Evolutionary conservation across 2,797 vertebrate genomes (phyloP), one percentile per base, ranked within the genome.

Genomic region (Aphelocoma californica): DNA sequence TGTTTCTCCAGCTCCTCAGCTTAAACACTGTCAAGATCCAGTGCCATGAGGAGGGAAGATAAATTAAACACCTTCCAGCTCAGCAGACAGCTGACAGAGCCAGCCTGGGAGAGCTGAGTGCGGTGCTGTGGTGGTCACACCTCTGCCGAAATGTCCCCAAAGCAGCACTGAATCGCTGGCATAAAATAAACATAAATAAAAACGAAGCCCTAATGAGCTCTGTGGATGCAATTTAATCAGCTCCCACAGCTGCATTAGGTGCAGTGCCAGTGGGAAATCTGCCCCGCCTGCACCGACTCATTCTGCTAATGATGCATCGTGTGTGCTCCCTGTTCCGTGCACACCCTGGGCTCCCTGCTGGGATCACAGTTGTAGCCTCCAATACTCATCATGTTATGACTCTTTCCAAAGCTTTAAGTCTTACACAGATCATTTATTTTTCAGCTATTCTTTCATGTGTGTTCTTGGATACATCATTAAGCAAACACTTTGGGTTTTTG

Each of bases 81-180:
- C 8, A 36, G 32, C 10, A 29, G 10, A 29, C 1, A 75, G 25
- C 28, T 20, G 18, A 32, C 31, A 56, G 40, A 67, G 10, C 11
- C 86, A 66, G 34, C 10, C 23, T 12, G 31, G 44, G 70, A 40
- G 31, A 13, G 14, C 2, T 17, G 11, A 34, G 5, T 10, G 3
- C 3, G 5, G 13, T 1, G 3, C 17, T 50, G 32, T 3, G 6
- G 8, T 2, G 5, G 14, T 25, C 0, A 0, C 3, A 19, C 2
- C n/a, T 34, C 28, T 7, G 4, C 34, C 26, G 15, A 44, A 74
- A 54, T 15, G 23, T 65, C 44, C 56, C 15, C 18, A 34, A 40
- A 73, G 8, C 26, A 53, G 7, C n/a, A 24, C 24, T 18, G 14
- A 77, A 57, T 74, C 18, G 2, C 12, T 6, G 7, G 21, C 40